Evolutionary conservation across 2,888 invertebrate genomes (phyloP), one percentile per base, ranked within the genome.

Genomic region (Dascillus cervinus): DNA sequence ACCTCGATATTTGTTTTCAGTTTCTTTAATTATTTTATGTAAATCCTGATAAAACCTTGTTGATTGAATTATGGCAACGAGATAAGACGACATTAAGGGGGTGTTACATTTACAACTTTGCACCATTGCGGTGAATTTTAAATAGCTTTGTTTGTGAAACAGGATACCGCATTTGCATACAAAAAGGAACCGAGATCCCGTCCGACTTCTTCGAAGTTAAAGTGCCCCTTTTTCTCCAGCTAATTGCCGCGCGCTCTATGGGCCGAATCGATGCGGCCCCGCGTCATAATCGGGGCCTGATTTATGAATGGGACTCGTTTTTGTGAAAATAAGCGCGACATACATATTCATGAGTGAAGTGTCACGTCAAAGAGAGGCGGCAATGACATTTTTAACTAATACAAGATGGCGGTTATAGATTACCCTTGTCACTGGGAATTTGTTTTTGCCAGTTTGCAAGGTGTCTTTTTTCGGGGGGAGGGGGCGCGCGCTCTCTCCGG

Each of bases 391-490:
- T 57, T 55, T 52, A 55, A 53, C 56, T 55, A 55, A 57, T 52
- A 53, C 54, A 54, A 56, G 53, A 58, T 58, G 56, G 55, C 56
- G 55, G 50, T 56, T 56, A 58, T 56, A 53, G 56, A 58, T 56
- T 55, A 53, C 54, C 37, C 40, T 44, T 46, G 54, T 53, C 51
- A 39, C 44, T 43, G 42, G 47, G 49, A 53, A 53, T 53, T 55
- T 50, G 49, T 34, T 31, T 28, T 31, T 22, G 26, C 14, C 8
- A 13, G 12, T 33, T 26, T 22, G 29, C 34, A 30, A 34, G 22
- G 33, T 33, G 23, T 26, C 24, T 29, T 31, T 42, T 34, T 34
- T 38, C 37, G 37, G 40, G 40, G n/a, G n/a, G n/a, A n/a, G n/a
- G n/a, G n/a, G n/a, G n/a, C n/a, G n/a, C n/a, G n/a, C n/a, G n/a